These are phyloP conservation scores for Anas bahamensis DNA, from an alignment of 2,797 vertebrate species.

Conservation along the genomic window DNA sequence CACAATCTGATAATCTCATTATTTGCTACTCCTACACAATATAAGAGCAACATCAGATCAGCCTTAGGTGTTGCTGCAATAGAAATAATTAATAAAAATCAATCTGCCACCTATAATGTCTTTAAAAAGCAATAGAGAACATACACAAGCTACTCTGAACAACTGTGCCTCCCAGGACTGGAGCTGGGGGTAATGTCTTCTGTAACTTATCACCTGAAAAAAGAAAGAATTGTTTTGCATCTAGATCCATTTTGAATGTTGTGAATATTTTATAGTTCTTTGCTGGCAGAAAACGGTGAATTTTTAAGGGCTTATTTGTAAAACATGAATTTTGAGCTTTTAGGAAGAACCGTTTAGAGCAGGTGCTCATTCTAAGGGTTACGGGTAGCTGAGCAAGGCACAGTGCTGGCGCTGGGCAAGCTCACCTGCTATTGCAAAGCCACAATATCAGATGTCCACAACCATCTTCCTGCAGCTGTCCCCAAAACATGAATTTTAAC, in stretches of 20 bases:
- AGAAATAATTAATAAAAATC: conserved; percentile 72
- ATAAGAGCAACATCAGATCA: conserved; percentile 26
- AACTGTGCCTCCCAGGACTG: conserved; percentile 8
- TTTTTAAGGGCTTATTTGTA: conserved; percentile 53
- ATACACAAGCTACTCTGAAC: not conserved
- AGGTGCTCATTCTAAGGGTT: not conserved
- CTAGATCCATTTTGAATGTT: conserved; percentile 8
- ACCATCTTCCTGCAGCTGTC: not conserved
- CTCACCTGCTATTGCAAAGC: not conserved
- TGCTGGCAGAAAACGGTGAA: conserved; percentile 17
- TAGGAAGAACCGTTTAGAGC: not conserved
- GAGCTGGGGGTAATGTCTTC: not conserved
- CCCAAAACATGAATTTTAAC: not conserved
- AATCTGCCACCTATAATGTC: conserved; percentile 48
- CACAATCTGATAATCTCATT: conserved; percentile 47
- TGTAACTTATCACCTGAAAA: conserved; percentile 32
- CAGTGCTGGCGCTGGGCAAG: not conserved
- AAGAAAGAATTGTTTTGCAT: conserved; percentile 8
- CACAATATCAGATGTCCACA: not conserved
- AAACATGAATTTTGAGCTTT: conserved; percentile 29
- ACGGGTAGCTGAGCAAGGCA: not conserved
- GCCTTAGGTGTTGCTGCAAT: conserved; percentile 49
- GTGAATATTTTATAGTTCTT: conserved; percentile 52
- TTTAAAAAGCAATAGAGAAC: conserved; percentile 49
- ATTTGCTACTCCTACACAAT: conserved; percentile 55